phyloP scores from a whole-genome alignment of 1,140 invertebrate species.

The Drosophila nannoptera region DNA sequence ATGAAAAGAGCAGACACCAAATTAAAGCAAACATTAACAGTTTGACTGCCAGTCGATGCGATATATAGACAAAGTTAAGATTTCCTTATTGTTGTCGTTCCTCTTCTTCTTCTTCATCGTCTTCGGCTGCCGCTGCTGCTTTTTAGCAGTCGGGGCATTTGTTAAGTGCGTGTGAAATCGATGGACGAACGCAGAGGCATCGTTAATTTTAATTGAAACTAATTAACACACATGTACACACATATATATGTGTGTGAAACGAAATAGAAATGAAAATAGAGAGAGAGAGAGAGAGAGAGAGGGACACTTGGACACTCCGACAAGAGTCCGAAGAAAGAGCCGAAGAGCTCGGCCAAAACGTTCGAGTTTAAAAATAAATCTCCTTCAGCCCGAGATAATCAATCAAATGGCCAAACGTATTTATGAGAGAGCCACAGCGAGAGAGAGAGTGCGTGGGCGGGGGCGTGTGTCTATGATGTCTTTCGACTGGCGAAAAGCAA shows the following conservation, averaged over 20 bases:
- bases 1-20: conserved; percentile 40
- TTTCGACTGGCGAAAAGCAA: too few species aligned
- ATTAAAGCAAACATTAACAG: conserved; percentile 66
- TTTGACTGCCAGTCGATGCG: conserved; percentile 25
- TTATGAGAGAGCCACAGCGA: neutral
- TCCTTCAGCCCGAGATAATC: conserved; percentile 1
- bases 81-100: conserved; percentile 49
- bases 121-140: too few species aligned
- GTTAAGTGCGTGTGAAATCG: conserved; percentile 71
- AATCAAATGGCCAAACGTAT: conserved; percentile 13
- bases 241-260: too few species aligned
- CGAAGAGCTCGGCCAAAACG: neutral
- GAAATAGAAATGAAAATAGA: conserved; percentile 26
- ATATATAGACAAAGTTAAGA: conserved; percentile 48
- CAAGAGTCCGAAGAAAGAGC: conserved; percentile 1
- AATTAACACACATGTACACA: conserved; percentile 70
- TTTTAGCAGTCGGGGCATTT: conserved; percentile 18
- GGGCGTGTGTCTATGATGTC: too few species aligned
- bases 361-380: neutral
- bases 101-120: too few species aligned
- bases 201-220: conserved; percentile 77
- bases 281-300: neutral
- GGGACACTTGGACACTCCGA: conserved; percentile 4
- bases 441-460: neutral
- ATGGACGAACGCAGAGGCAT: conserved; percentile 54